Base-by-base conservation (phyloP, 2,888 invertebrate species). In the Drosophila fulvimacula region DNA sequence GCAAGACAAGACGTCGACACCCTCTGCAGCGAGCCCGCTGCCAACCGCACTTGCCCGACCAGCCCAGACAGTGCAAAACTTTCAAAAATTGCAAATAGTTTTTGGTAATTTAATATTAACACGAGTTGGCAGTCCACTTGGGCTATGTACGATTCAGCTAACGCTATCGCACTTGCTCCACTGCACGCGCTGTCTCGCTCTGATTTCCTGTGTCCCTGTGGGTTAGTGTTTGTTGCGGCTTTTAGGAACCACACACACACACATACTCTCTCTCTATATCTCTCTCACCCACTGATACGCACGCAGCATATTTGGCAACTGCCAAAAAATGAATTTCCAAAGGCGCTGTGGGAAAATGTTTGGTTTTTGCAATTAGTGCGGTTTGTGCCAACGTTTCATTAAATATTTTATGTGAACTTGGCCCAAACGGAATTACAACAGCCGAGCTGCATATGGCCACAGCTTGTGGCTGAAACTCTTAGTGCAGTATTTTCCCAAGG, bases 101-200 rank as follows among this genome's bases (percentile, higher is more conserved):
- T 81, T 71, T 70, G 79, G 82, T 82, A 82, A 81, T 80, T 82
- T 81, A 79, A 79, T 80, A 82, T 81, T 81, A 81, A 81, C 81
- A 79, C 80, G 67, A 81, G 66, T 79, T 79, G 76, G 69, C 76
- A 68, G 82, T 69, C 79, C 76, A 73, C 76, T 76, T 64, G 48
- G 60, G 52, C 6, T 41, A 64, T 63, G 49, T 52, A 41, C 64
- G 59, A 53, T 39, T 19, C 55, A 36, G 46, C 46, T 57, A 38
- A 27, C 36, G 44, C 49, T 21, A 30, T 46, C 36, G 34, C 34
- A 21, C 36, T 15, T 21, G 32, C 39, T 41, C 52, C 21, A 32
- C 9, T 30, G 21, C 3, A 5, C 11, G 38, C 11, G 9, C 9
- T 19, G 2, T 36, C 27, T 7, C 46, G 21, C 44, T 55, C 24